Conservation (phyloP, 2,797 vertebrate species). For the Psittacula derbiana region DNA sequence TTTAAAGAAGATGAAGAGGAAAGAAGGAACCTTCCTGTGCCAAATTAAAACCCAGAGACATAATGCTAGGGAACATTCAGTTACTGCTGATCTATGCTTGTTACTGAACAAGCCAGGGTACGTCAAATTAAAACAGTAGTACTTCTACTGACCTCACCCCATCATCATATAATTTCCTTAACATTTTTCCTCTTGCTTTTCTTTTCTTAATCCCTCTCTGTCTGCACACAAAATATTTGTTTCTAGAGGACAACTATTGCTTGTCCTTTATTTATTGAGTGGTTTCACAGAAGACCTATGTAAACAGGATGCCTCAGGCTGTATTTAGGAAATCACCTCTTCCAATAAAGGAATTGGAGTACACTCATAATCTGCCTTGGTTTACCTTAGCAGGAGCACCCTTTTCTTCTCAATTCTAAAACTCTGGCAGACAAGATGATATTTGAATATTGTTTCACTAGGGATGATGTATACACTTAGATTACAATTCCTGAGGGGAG, state of each 20-base stretch:
- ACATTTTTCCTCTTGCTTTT: background rate
- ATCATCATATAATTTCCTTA: background rate
- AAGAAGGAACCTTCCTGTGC: background rate
- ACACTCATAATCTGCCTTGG: background rate
- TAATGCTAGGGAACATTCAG: constrained; percentile 29
- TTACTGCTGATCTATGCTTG: background rate
- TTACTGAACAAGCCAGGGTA: background rate
- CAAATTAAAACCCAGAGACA: constrained; percentile 11
- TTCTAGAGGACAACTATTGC: background rate
- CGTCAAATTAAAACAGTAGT: background rate
- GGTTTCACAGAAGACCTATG: background rate
- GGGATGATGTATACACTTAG: background rate
- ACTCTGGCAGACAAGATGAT: background rate
- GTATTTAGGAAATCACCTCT: background rate
- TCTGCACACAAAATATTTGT: background rate
- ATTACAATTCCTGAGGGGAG: background rate
- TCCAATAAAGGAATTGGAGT: background rate
- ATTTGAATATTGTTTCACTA: background rate
- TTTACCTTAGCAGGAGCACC: background rate
- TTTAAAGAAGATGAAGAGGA: background rate
- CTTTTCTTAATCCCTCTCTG: background rate
- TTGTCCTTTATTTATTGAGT: background rate
- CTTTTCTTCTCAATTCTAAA: background rate
- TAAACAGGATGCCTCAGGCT: background rate
- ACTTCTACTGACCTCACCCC: background rate